Conservation (phyloP, 2,797 vertebrate species). For the Tapirus indicus region DNA sequence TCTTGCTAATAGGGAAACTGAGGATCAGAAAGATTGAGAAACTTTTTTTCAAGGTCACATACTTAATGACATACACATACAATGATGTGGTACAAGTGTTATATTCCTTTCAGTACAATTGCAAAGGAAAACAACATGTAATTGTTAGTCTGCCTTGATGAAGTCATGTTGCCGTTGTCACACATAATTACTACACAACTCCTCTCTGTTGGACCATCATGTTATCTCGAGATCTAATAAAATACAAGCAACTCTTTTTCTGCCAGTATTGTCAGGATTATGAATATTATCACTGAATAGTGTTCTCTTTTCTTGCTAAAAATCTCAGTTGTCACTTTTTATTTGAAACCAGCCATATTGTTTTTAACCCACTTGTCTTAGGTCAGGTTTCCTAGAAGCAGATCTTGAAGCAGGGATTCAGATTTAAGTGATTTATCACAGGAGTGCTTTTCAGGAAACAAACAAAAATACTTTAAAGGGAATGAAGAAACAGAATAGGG, state of each 20-base stretch:
- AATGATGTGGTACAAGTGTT: background rate
- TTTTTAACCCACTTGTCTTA: conserved; percentile 39
- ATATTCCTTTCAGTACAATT: conserved; percentile 65
- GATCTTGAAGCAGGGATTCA: background rate
- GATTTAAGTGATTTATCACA: background rate
- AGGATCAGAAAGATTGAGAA: background rate
- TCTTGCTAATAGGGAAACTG: conserved; percentile 35
- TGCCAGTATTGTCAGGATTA: conserved; percentile 4
- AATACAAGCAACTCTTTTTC: conserved; percentile 57
- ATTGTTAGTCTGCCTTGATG: background rate
- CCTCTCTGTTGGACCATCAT: conserved; percentile 78
- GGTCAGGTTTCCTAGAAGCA: conserved; percentile 21
- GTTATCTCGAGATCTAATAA: conserved; percentile 74
- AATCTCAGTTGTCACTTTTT: background rate
- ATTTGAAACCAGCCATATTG: background rate
- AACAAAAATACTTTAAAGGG: background rate
- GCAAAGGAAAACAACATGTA: conserved; percentile 71
- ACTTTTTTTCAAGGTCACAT: background rate
- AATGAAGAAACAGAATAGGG: background rate
- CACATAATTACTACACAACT: conserved; percentile 76
- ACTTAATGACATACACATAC: conserved; percentile 1
- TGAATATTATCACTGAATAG: background rate
- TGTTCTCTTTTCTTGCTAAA: conserved; percentile 34
- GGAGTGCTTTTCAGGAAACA: background rate
- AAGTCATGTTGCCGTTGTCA: conserved; percentile 59